Conservation (phyloP, 2,888 invertebrate species). For the Cheilosia scutellata region DNA sequence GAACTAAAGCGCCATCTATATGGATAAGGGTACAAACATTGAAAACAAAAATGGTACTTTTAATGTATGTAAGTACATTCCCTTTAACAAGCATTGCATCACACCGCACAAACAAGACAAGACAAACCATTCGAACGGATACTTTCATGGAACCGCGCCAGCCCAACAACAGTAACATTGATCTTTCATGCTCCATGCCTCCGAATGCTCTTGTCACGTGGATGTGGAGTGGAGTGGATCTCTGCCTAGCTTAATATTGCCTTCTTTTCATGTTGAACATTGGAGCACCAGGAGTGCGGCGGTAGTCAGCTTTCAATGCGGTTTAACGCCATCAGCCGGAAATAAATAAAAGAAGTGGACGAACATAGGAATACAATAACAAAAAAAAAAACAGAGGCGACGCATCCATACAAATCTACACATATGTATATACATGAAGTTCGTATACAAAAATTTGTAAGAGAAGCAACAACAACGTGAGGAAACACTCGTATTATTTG, state of each 20-base stretch:
- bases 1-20: background rate
- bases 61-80: slow-evolving; percentile 7
- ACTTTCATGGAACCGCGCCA: slow-evolving; percentile 51
- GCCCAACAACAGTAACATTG: slow-evolving; percentile 49
- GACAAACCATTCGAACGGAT: slow-evolving; percentile 36
- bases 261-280: slow-evolving; percentile 41
- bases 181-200: slow-evolving; percentile 50
- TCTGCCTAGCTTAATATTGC: slow-evolving; percentile 22
- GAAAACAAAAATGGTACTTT: background rate
- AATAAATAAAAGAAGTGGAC: slow-evolving; percentile 68
- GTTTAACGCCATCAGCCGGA: slow-evolving; percentile 69
- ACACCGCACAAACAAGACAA: slow-evolving; percentile 44
- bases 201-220: slow-evolving; percentile 64
- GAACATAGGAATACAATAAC: slow-evolving; percentile 5
- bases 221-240: slow-evolving; percentile 1
- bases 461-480: slow-evolving; percentile 60
- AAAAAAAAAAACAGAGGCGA: slow-evolving; percentile 25
- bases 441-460: slow-evolving; percentile 70
- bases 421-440: slow-evolving; percentile 23
- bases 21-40: background rate
- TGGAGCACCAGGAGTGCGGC: slow-evolving; percentile 14
- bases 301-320: slow-evolving; percentile 53
- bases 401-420: slow-evolving; percentile 42
- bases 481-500: slow-evolving; percentile 75
- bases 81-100: slow-evolving; percentile 32